Base-by-base conservation (phyloP, 2,888 invertebrate genomes). In the Cetonia aurata region DNA sequence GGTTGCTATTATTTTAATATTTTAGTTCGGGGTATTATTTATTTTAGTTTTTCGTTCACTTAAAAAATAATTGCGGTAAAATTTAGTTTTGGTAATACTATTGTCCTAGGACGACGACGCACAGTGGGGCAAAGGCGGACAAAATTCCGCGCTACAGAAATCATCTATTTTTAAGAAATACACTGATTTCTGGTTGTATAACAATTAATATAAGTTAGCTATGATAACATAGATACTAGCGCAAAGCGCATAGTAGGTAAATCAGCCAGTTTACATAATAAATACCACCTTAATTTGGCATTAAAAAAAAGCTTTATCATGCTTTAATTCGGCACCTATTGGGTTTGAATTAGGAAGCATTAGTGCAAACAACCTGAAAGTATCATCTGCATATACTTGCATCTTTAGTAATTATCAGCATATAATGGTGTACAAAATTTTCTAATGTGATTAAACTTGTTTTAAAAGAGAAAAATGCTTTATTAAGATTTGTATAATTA, bases 381-480 rank as follows among this genome's bases (percentile, higher is more conserved):
- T 37, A 56, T 48, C 15, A 56, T 15, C 15, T 56, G 12, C 37
- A 19, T 56, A 31, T 56, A 33, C 56, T 37, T 56, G 56, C 56
- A 13, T 13, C n/a, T 56, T 56, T 25, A 33, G 37, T 56, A 56
- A 56, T 56, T 33, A 33, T 37, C 31, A n/a, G 15, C 19, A 55
- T 33, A 33, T 15, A 12, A n/a, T 12, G 25, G 25, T 25, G 25
- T 25, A 25, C 25, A 4, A 25, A 25, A 25, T 25, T 3, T 25
- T 46, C 46, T 46, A 46, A 46, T 15, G 15, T 6, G 4, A 46
- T 15, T 13, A 25, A 25, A 25, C 25, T 25, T 25, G 25, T 25
- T 25, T 25, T 25, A 25, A 25, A 25, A 25, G 25, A 25, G 25
- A 25, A 25, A 25, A 1, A 25, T 25, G 25, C 25, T 25, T 25